phyloP scores from a whole-genome alignment of 2,797 vertebrate species.

The Lacerta viridis region DNA sequence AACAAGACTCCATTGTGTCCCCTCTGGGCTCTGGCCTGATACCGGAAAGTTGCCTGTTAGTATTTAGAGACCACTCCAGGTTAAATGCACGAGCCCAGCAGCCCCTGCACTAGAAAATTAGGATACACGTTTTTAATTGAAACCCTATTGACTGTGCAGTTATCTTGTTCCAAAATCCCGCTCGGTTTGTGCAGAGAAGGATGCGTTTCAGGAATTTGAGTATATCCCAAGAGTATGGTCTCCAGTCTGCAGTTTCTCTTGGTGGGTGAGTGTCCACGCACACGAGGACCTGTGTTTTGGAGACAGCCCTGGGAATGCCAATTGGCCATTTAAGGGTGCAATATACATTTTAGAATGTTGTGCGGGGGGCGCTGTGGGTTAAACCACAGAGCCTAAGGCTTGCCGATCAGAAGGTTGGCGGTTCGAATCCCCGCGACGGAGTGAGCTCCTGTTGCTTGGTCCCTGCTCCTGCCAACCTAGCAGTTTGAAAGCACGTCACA shows the following conservation, averaged over 20 bases:
- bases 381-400: too few relatives aligned
- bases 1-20: constrained; percentile 81
- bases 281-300: not conserved
- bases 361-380: too few relatives aligned
- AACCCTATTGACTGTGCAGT: constrained; percentile 22
- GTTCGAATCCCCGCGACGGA: too few relatives aligned
- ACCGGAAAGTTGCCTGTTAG: constrained; percentile 40
- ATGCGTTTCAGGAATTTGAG: not conserved
- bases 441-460: too few relatives aligned
- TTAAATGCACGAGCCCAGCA: constrained; percentile 3
- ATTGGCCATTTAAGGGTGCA: not conserved
- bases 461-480: too few relatives aligned
- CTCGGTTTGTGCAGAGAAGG: not conserved
- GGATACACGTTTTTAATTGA: fast-evolving
- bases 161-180: constrained; percentile 4
- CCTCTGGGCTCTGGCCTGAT: constrained; percentile 53
- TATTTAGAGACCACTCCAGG: constrained; percentile 44
- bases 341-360: not conserved
- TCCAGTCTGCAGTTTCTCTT: not conserved
- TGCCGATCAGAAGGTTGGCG: too few relatives aligned
- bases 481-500: too few relatives aligned
- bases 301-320: not conserved
- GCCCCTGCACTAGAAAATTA: not conserved
- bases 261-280: not conserved
- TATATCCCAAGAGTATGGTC: not conserved